A percentile compares a stretch with the other conserved stretches of the same genome.
Evolutionary conservation across 1,140 invertebrate genomes (phyloP).

Genomic region (Zaprionus lachaisei): DNA sequence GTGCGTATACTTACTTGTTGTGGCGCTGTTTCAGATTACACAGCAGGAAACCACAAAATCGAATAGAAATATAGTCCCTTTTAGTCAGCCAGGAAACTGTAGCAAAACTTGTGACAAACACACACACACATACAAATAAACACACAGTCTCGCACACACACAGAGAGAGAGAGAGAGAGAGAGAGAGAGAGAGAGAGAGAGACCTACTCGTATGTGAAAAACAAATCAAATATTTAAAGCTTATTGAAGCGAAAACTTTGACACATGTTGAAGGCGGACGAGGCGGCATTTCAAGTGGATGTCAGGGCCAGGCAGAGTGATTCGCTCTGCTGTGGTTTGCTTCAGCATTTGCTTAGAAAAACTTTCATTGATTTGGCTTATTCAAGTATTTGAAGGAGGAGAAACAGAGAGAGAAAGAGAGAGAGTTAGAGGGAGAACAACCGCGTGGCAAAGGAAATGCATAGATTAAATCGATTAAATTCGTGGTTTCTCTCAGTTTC

Average conservation of each 20-base stretch:
- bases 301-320: conserved; percentile 37
- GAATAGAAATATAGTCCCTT: conserved; percentile 40
- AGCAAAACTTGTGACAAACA: conserved; percentile 52
- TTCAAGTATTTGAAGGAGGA: conserved; percentile 7
- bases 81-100: conserved; percentile 17
- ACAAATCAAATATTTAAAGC: conserved; percentile 83
- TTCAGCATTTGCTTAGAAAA: conserved; percentile 42
- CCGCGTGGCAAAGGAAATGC: not conserved
- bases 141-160: conserved; percentile 3
- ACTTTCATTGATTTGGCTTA: conserved; percentile 48
- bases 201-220: conserved; percentile 42
- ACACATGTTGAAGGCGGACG: conserved; percentile 65
- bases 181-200: not conserved
- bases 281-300: conserved; percentile 45
- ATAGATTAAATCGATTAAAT: conserved; percentile 38
- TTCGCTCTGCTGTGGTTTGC: conserved; percentile 2
- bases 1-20: conserved; percentile 42
- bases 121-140: conserved; percentile 29
- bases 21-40: conserved; percentile 50
- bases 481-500: conserved; percentile 14
- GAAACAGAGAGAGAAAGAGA: not conserved
- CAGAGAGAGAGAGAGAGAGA: not conserved
- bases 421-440: not conserved
- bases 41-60: conserved; percentile 61
- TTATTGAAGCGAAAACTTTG: conserved; percentile 78